Base-by-base conservation (phyloP, 2,113 vertebrate genomes). In the Colinus virginianus region DNA sequence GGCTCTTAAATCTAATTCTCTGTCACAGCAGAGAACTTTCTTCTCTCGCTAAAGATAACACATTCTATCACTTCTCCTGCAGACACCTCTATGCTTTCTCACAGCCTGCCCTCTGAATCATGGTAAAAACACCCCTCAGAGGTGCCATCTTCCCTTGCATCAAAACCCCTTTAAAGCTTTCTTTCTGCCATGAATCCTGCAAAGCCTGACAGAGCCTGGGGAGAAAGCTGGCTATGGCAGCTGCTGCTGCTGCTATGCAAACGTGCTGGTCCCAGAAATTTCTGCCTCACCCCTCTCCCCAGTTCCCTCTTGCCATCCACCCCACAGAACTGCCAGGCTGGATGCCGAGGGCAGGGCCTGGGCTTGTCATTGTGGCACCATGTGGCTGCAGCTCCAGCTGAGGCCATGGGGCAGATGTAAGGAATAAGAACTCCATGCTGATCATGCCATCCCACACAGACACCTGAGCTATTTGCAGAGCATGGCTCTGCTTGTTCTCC, bases 71-170 rank as follows among this genome's bases (percentile, higher is more conserved):
- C 86, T 84, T 87, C 88, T 94, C 74, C 69, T 78, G 53, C 70
- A 93, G 88, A 84, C 42, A 45, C 66, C 90, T 95, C 61, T 36
- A 93, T 64, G 64, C 62, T 45, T 87, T 76, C 90, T 90, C 58
- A 53, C 51, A 81, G 85, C 34, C 86, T 91, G 56, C 26, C 48
- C 36, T 86, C 56, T 96, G 93, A 96, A 94, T 90, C 80, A 78
- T 2, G 30, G 66, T 51, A 75, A 92, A 93, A 93, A 87, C 75
- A 89, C 55, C 78, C 88, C 55, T 72, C 55, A 43, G 38, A 92
- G 67, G 84, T 77, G 48, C 78, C 67, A 72, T 67, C 87, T 62
- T 69, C 43, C 78, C 70, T 90, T 76, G 62, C 36, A 78, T 62
- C 90, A 90, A 76, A 72, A 79, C 45, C 53, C 61, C 36, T 72